Base-by-base conservation (phyloP, 2,797 vertebrate species). In the Coccyzus lansbergi region DNA sequence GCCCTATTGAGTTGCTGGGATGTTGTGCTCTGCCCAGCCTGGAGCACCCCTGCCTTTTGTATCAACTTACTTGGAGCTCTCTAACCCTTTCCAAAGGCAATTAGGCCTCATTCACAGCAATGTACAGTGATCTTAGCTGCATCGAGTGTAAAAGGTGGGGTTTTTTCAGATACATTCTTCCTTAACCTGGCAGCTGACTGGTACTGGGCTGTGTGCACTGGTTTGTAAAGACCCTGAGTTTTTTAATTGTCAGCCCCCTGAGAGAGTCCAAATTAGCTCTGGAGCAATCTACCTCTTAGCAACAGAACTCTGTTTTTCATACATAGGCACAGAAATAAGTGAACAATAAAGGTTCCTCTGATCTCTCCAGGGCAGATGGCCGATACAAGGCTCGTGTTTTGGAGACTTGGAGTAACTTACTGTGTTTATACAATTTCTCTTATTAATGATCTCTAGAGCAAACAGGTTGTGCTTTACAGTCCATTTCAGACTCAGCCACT, bases 341-440 rank as follows among this genome's bases (percentile, higher is more conserved):
- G 25, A 58, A 13, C n/a, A 31, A 5, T 20, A 2, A 0, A 0
- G 0, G 52, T n/a, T 67, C 70, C 58, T 83, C 64, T 69, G n/a
- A 25, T 79, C 29, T 22, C 0, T 0, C 59, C 63, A 29, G 40
- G 46, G 74, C 49, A 48, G 55, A 51, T 64, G 81, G 36, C 69
- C 6, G 21, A 5, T 38, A 18, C 1, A 3, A 59, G 58, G 40
- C 33, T 8, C 15, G 28, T 2, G 1, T 46, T 53, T 0, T 0
- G 40, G 62, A 44, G 33, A n/a, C 53, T 63, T 52, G 26, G 36
- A 38, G 22, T 52, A 44, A 53, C 20, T 63, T 36, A 3, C 21
- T 2, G 12, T 42, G 36, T 55, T 74, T 55, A 25, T 51, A 49
- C 55, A 15, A 14, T 22, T 83, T 81, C 49, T 77, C 46, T 48